Evolutionary conservation across 2,113 vertebrate species (phyloP).

Genomic region (Pteropus alecto): DNA sequence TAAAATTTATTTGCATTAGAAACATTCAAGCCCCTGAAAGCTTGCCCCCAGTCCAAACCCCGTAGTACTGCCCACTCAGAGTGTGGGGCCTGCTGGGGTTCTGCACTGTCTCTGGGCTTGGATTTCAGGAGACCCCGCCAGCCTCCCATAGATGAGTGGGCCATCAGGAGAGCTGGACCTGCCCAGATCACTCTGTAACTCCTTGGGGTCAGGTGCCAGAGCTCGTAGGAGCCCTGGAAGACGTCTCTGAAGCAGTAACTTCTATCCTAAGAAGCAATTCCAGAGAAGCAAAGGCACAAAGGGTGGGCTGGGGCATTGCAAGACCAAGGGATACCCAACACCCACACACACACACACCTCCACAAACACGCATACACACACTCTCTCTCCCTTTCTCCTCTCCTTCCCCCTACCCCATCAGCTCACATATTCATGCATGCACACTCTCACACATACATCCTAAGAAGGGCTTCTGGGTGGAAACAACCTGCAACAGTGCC

Average conservation of each 20-base stretch:
- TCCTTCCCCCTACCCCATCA: not conserved
- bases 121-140: not conserved
- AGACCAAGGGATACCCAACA: not conserved
- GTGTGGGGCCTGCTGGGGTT: not conserved
- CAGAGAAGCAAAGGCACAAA: not conserved
- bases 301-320: not conserved
- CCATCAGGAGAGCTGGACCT: not conserved
- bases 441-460: not conserved
- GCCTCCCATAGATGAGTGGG: not conserved
- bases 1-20: not conserved
- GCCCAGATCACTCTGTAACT: not conserved
- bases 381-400: too few relatives aligned
- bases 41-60: not conserved
- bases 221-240: not conserved
- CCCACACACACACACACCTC: not conserved
- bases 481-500: conserved; percentile 75
- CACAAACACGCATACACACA: not conserved
- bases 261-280: conserved; percentile 1
- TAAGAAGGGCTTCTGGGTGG: not conserved
- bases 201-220: not conserved
- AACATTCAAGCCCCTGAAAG: not conserved
- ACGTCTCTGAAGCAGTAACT: not conserved
- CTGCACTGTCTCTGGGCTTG: not conserved
- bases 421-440: not conserved
- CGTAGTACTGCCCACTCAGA: not conserved